Base-by-base conservation (phyloP, 2,797 vertebrate genomes). In the Bucorvus abyssinicus region DNA sequence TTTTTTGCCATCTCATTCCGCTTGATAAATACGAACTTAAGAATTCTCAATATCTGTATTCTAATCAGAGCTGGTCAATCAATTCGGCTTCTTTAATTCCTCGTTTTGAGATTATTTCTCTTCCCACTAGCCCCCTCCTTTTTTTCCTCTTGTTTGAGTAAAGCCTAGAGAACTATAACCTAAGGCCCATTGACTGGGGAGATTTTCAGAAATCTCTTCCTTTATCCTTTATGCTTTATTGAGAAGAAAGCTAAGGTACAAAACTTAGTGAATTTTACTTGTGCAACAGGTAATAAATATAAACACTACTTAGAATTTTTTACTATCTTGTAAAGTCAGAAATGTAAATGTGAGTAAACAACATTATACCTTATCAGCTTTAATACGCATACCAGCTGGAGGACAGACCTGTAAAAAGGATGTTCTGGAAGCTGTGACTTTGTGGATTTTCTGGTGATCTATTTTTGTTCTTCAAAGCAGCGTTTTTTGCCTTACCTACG, bases 161-260 rank as follows among this genome's bases (percentile, higher is more conserved):
- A 90, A 88, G 14, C 47, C 60, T 77, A 65, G 36, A 79, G 59
- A 90, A 30, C 42, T 87, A 69, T 84, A 89, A 77, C 42, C 36
- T 64, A 80, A 65, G 56, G 56, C 60, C 29, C 8, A 16, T 47
- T 79, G 57, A 38, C 49, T 71, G 19, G 32, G 32, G 49, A 76
- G 22, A 61, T 56, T 82, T 79, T 18, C 32, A 78, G 59, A 75
- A 84, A 68, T 71, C 70, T 56, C 5, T 75, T 40, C 38, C 38
- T 89, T 84, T 71, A 52, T 45, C 40, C 8, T 63, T 88, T 38
- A 36, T 57, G 8, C 42, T 87, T 80, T 84, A 44, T 87, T 53
- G 78, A 71, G n/a, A 87, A 30, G 19, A 78, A 91, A 84, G 15
- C 22, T 57, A 24, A 68, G 52, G 53, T 71, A 68, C 10, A 36